phyloP scores from a whole-genome alignment of 2,888 invertebrate genomes.

The Oscheius myriophilus region DNA sequence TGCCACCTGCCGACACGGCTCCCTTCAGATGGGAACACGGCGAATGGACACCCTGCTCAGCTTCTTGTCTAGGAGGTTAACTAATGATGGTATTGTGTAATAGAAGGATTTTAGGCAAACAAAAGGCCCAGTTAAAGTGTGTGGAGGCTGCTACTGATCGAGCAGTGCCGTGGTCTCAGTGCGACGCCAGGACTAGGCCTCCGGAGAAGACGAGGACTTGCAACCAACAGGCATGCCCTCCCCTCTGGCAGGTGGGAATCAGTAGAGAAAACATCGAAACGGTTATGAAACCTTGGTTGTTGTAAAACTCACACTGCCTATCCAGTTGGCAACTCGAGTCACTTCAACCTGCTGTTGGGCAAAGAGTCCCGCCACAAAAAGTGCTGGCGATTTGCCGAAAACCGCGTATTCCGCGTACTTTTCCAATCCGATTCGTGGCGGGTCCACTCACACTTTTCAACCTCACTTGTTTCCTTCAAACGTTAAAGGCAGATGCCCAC shows the following conservation, averaged over 20 bases:
- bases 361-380: too few relatives aligned
- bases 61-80: constrained; percentile 87
- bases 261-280: background rate
- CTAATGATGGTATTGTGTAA: too few relatives aligned
- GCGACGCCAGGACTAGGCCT: constrained; percentile 86
- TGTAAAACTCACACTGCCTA: too few relatives aligned
- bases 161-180: constrained; percentile 87
- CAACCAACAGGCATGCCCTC: constrained; percentile 94
- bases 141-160: constrained; percentile 75
- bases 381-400: too few relatives aligned
- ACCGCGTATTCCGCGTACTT: too few relatives aligned
- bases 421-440: too few relatives aligned
- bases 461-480: too few relatives aligned
- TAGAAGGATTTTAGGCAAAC: constrained; percentile 58
- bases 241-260: constrained; percentile 75
- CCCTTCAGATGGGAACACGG: constrained; percentile 63
- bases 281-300: too few relatives aligned
- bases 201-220: constrained; percentile 86
- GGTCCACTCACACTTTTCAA: too few relatives aligned
- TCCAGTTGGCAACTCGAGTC: too few relatives aligned
- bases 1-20: constrained; percentile 33
- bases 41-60: constrained; percentile 82
- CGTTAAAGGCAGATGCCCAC: too few relatives aligned
- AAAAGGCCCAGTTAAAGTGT: constrained; percentile 62
- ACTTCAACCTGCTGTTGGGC: too few relatives aligned